These are phyloP conservation scores for Thymelicus sylvestris DNA, from an alignment of 2,888 invertebrate genomes.

Conservation along the genomic window DNA sequence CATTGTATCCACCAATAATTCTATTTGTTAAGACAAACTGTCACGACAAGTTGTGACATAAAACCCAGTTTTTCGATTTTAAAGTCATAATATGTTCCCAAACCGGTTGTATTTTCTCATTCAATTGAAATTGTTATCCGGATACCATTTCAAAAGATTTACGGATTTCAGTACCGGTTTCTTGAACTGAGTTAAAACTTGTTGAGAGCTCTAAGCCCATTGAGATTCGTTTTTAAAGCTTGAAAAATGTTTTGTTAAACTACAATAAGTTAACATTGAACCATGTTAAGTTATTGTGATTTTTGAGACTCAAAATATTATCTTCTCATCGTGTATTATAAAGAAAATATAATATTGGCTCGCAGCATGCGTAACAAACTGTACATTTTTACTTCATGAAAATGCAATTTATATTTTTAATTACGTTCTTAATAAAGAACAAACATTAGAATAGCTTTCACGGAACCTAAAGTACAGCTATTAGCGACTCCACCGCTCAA, in stretches of 20 bases:
- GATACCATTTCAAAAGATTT: not conserved
- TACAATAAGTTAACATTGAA: not conserved
- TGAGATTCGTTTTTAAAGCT: slow-evolving; percentile 12
- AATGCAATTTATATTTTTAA: too few species aligned
- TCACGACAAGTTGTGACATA: too few species aligned
- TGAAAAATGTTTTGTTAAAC: not conserved
- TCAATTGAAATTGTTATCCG: not conserved
- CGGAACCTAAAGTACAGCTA: not conserved
- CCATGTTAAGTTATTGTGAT: too few species aligned
- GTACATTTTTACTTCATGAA: not conserved
- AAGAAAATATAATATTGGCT: too few species aligned
- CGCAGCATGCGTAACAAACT: too few species aligned
- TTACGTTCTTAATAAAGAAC: too few species aligned
- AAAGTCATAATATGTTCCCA: too few species aligned
- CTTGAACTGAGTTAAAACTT: slow-evolving; percentile 16
- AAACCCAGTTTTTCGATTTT: too few species aligned
- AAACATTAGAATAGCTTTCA: not conserved
- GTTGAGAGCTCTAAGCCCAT: slow-evolving; percentile 14
- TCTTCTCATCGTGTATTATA: too few species aligned
- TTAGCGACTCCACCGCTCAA: slow-evolving; percentile 4
- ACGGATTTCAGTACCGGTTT: not conserved
- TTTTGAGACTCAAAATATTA: too few species aligned
- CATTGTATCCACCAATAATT: too few species aligned
- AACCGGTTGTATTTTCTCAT: not conserved
- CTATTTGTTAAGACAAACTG: too few species aligned